These are phyloP conservation scores for Cheirogaleus medius DNA, from an alignment of 2,113 vertebrate species.

Conservation along the genomic window DNA sequence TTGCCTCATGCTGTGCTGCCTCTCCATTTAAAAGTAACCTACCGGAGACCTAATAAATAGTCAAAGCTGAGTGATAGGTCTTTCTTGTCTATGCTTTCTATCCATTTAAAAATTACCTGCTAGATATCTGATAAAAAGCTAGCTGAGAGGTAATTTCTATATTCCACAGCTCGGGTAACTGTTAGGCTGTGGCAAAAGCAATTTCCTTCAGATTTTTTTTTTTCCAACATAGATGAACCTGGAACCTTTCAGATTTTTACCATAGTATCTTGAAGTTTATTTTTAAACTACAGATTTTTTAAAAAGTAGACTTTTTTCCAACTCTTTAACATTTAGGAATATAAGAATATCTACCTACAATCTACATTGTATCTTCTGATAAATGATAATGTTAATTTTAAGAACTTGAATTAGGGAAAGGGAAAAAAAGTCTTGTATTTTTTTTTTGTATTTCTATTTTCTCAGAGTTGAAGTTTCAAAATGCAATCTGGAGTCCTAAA, in stretches of 20 bases:
- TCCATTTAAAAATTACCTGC: not conserved
- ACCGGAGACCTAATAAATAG: not conserved
- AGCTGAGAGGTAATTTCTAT: not conserved
- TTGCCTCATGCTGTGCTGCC: not conserved
- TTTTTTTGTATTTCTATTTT: not conserved
- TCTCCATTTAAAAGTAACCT: not conserved
- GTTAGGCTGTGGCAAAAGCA: not conserved
- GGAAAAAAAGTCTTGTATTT: not conserved
- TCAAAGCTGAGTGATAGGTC: not conserved
- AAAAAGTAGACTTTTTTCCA: not conserved
- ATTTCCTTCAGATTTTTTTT: not conserved
- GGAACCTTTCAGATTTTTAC: not conserved
- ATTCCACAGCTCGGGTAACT: not conserved
- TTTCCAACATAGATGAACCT: too few relatives aligned
- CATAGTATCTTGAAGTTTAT: slow-evolving; percentile 6
- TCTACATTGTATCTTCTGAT: not conserved
- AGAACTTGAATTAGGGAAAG: not conserved
- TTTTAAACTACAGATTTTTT: not conserved
- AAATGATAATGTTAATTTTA: not conserved
- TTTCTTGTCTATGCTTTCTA: not conserved
- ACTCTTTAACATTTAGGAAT: not conserved
- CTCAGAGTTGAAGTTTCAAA: slow-evolving; percentile 3
- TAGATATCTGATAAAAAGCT: not conserved
- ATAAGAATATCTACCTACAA: not conserved
- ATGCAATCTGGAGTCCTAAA: not conserved